Conservation (phyloP, 2,797 vertebrate genomes). For the Malurus splendens region DNA sequence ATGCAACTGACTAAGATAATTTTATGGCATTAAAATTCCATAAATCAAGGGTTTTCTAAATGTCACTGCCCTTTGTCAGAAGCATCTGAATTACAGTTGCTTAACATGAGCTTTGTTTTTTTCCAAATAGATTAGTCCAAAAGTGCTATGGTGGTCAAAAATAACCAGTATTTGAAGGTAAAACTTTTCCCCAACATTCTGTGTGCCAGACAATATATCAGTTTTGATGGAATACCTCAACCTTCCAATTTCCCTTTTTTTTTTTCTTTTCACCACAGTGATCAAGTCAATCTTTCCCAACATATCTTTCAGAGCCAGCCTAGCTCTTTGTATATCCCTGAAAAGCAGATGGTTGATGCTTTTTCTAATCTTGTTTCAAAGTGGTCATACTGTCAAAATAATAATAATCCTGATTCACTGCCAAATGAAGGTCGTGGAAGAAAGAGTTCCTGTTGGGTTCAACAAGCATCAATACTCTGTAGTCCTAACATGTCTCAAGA, state of each 20-base stretch:
- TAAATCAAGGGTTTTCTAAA: not conserved
- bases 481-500: not conserved
- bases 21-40: not conserved
- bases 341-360: constrained; percentile 5
- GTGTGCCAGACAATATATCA: not conserved
- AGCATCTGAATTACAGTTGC: not conserved
- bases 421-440: not conserved
- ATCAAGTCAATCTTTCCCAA: not conserved
- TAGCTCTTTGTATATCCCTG: not conserved
- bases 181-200: not conserved
- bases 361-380: not conserved
- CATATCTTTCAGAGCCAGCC: not conserved
- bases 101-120: not conserved
- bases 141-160: not conserved
- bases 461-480: not conserved
- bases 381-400: not conserved
- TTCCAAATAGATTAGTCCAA: not conserved
- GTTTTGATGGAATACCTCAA: not conserved
- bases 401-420: not conserved
- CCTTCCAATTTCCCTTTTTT: not conserved
- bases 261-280: not conserved
- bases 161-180: not conserved
- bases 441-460: not conserved
- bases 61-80: not conserved
- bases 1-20: not conserved